These are phyloP conservation scores for Cephalopachus bancanus DNA, from an alignment of 2,797 vertebrate genomes.

Conservation along the genomic window DNA sequence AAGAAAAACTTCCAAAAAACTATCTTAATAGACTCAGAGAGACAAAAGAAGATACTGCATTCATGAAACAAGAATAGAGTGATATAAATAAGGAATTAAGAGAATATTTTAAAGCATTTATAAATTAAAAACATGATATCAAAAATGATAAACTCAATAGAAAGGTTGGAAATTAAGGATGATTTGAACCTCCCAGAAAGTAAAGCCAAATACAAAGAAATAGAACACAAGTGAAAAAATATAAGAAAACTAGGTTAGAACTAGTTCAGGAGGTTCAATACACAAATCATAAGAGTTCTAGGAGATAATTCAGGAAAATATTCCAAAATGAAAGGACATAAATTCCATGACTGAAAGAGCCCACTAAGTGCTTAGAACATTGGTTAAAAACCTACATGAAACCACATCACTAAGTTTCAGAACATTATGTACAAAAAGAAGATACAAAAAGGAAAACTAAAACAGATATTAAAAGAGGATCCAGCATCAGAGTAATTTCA, in stretches of 20 bases:
- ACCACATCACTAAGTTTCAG: not conserved
- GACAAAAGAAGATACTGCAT: constrained; percentile 14
- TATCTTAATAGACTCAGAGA: not conserved
- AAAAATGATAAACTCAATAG: constrained; percentile 10
- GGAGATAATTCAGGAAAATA: not conserved
- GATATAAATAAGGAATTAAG: too few relatives aligned
- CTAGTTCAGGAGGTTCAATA: not conserved
- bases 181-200: not conserved
- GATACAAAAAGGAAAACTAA: not conserved
- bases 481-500: not conserved
- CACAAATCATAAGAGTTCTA: not conserved
- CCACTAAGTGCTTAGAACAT: not conserved
- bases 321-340: too few relatives aligned
- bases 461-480: not conserved
- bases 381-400: not conserved
- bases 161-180: not conserved
- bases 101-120: too few relatives aligned
- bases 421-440: not conserved
- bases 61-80: too few relatives aligned
- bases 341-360: too few relatives aligned
- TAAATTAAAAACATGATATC: not conserved
- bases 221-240: not conserved
- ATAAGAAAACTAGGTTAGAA: not conserved
- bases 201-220: constrained; percentile 1
- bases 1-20: not conserved